Base-by-base conservation (phyloP, 2,797 vertebrate species). In the Malurus splendens region DNA sequence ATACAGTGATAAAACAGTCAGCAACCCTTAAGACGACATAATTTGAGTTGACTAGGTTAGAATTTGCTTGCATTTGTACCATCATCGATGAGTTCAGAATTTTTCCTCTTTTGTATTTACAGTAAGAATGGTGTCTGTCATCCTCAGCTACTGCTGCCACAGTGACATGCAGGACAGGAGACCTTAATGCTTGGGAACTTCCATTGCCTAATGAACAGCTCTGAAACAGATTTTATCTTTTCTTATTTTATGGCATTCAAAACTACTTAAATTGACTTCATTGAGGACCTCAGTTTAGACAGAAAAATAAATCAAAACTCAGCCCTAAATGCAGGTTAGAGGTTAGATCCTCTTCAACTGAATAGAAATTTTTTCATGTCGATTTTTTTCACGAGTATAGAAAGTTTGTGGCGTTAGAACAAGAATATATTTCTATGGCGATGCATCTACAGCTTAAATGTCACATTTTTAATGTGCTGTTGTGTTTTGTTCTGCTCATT, bases 271-370 rank as follows among this genome's bases (percentile, higher is more conserved):
- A 66, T 60, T 77, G 68, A 51, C 51, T 57, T 55, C 79, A 45
- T 59, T 91, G 86, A 48, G 66, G 86, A 88, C 68, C n/a, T 78
- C 60, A 79, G 66, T 90, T 75, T 86, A 85, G 70, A 7, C 23
- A 89, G 44, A 93, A 95, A 87, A 60, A 70, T 75, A 90, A 81
- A 82, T 87, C 95, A 86, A 93, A 93, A 87, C 79, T 92, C 86
- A 86, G 72, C 24, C 55, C 47, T 72, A 1, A 8, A 10, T 12
- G 6, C 33, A 73, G 47, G 54, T 89, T 85, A 65, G 62, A 75
- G 78, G 66, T 86, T 90, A 73, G 70, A 72, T 82, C 92, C 83
- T 87, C 19, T 81, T 83, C 61, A 70, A 68, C 56, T 78, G 24
- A 89, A 7, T 45, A 45, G 44, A 45, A 45, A 23, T 45, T 45